Evolutionary conservation across 2,113 vertebrate genomes (phyloP).

Genomic region (Fregata magnificens): DNA sequence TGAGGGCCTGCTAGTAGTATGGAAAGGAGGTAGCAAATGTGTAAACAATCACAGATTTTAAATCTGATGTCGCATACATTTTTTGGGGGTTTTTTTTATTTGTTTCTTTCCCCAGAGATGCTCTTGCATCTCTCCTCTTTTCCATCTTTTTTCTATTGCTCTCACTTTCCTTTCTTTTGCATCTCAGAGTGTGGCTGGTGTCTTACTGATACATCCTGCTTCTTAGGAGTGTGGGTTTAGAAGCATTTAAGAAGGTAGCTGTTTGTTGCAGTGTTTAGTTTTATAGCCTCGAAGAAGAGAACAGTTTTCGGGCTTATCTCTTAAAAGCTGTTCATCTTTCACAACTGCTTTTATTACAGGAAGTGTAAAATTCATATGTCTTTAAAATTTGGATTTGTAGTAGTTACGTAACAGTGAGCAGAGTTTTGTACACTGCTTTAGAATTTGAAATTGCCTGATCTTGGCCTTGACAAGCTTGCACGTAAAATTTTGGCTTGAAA

Average conservation of each 20-base stretch:
- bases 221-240: not conserved
- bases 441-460: not conserved
- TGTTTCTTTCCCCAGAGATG: not conserved
- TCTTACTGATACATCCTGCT: not conserved
- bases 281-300: not conserved
- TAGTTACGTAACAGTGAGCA: not conserved
- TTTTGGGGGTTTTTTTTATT: not conserved
- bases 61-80: not conserved
- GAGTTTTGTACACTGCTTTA: not conserved
- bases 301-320: not conserved
- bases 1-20: accelerated
- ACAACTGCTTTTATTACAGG: not conserved
- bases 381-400: not conserved
- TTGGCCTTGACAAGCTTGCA: not conserved
- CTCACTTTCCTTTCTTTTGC: not conserved
- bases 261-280: not conserved
- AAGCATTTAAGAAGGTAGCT: not conserved
- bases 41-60: not conserved
- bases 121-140: not conserved
- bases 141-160: not conserved
- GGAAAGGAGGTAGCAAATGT: not conserved
- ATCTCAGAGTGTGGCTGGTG: not conserved
- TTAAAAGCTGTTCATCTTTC: not conserved
- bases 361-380: not conserved
- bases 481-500: not conserved